A percentile compares a stretch with the other conserved stretches of the same genome.
These are phyloP conservation scores for Trichonephila clavata DNA, from an alignment of 1,140 invertebrate genomes.

Conservation along the genomic window DNA sequence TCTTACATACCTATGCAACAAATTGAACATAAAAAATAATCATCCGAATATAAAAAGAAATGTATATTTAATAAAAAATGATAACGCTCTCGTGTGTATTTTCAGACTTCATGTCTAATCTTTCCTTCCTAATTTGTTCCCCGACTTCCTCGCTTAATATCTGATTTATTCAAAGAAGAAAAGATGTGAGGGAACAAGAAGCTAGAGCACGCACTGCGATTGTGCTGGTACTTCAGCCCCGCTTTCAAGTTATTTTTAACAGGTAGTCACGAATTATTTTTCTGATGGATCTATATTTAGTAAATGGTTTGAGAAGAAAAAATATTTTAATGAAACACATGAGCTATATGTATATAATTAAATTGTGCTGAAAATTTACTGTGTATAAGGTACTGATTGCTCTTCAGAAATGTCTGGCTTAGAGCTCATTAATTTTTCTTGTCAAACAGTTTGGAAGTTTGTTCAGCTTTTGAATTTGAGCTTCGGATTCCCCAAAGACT, in stretches of 20 bases:
- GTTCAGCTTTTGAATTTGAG: too few species aligned
- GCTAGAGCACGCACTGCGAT: neutral
- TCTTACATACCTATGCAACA: neutral
- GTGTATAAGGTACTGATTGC: too few species aligned
- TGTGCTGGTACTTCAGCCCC: neutral
- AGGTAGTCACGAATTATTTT: slow-evolving; percentile 24
- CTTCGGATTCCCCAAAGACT: too few species aligned
- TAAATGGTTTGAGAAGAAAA: neutral
- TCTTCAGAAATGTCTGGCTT: neutral
- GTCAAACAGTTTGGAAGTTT: too few species aligned
- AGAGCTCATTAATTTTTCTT: too few species aligned
- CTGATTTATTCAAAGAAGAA: slow-evolving; percentile 63
- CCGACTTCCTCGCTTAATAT: slow-evolving; percentile 38
- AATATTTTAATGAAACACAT: slow-evolving; percentile 54
- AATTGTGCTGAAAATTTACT: neutral
- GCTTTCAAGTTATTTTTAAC: slow-evolving; percentile 47
- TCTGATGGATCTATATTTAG: slow-evolving; percentile 2
- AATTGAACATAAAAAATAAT: neutral
- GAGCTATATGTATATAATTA: slow-evolving; percentile 29
- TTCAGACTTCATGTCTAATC: slow-evolving; percentile 15
- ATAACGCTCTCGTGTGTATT: neutral
- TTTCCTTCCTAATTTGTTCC: slow-evolving; percentile 31
- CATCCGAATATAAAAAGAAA: neutral
- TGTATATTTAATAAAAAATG: neutral
- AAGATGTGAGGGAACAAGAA: neutral